Conservation (phyloP, 2,113 vertebrate genomes). For the Ctenodactylus gundi region DNA sequence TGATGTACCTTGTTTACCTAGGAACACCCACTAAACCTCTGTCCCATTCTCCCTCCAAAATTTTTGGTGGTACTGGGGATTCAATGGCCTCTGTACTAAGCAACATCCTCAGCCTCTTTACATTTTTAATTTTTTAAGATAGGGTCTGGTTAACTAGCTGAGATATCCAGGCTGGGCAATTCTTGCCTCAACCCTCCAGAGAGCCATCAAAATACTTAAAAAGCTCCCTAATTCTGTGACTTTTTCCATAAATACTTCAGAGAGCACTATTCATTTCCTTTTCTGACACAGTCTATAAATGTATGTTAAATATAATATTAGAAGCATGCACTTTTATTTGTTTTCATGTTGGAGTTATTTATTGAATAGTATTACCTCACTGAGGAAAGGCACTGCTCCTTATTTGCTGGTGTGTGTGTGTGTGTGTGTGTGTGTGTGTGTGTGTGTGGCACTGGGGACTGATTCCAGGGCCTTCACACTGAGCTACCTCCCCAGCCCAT, state of each 20-base stretch:
- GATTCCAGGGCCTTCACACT: too few species aligned
- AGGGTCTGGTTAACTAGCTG: background rate
- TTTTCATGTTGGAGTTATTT: background rate
- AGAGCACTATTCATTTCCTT: background rate
- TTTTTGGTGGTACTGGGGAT: background rate
- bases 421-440: too few species aligned
- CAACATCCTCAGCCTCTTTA: background rate
- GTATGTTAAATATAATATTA: background rate
- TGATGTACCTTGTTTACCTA: background rate
- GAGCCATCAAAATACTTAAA: background rate
- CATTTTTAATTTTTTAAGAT: background rate
- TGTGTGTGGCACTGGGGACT: too few species aligned
- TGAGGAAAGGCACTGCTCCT: background rate
- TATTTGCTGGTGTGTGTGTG: background rate
- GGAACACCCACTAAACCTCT: background rate
- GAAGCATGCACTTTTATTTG: background rate
- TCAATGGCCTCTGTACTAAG: background rate
- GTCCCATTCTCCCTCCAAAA: too few species aligned
- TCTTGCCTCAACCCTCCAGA: background rate
- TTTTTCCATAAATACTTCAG: background rate
- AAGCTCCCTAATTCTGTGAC: background rate
- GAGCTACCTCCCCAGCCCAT: too few species aligned
- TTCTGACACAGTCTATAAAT: background rate
- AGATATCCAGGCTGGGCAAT: background rate
- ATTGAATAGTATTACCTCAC: background rate